Conservation (phyloP, 2,797 vertebrate genomes). For the Huso huso region DNA sequence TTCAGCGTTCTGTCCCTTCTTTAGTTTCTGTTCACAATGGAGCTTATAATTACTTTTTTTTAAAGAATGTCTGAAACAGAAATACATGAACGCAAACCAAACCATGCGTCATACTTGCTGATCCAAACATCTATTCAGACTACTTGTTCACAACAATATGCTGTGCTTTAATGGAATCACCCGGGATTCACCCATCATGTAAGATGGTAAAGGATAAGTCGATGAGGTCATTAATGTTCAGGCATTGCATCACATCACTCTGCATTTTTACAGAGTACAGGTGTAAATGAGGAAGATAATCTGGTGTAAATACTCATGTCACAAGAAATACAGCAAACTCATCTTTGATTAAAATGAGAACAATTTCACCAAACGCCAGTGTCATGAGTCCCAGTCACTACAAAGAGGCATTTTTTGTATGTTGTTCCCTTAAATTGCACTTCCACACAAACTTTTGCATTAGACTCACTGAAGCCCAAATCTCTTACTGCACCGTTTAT, state of each 20-base stretch:
- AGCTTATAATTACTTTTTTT: too few relatives aligned
- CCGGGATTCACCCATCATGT: neutral
- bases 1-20: too few relatives aligned
- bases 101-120: too few relatives aligned
- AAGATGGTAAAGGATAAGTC: constrained; percentile 17
- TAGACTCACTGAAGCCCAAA: constrained; percentile 8
- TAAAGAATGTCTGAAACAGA: too few relatives aligned
- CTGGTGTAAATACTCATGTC: neutral
- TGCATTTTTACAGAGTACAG: constrained; percentile 14
- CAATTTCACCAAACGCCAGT: constrained; percentile 18
- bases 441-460: constrained; percentile 10
- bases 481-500: constrained; percentile 14
- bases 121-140: too few relatives aligned
- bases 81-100: too few relatives aligned
- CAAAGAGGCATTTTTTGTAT: constrained; percentile 17
- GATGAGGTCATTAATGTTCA: constrained; percentile 5
- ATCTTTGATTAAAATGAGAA: constrained; percentile 10
- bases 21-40: too few relatives aligned
- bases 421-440: constrained; percentile 14
- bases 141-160: neutral
- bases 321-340: neutral
- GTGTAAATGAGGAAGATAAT: constrained; percentile 11
- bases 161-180: constrained; percentile 5
- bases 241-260: constrained; percentile 9
- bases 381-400: constrained; percentile 7